These are phyloP conservation scores for Lerista edwardsae DNA, from an alignment of 2,797 vertebrate species.

Conservation along the genomic window DNA sequence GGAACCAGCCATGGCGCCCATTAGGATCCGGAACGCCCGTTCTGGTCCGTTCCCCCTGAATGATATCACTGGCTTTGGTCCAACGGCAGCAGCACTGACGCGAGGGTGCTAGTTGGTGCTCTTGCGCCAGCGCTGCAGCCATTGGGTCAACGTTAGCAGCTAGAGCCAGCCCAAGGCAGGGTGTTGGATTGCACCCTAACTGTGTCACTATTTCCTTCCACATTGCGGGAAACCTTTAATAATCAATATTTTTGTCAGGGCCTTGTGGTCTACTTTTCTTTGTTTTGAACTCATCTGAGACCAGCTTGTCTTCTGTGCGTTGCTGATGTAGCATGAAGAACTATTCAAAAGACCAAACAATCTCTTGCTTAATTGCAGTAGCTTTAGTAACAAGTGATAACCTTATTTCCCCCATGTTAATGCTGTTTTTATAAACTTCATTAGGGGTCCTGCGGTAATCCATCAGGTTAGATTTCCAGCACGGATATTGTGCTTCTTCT, in stretches of 20 bases:
- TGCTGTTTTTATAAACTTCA: not conserved
- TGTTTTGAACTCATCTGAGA: not conserved
- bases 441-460: not conserved
- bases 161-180: too few species aligned
- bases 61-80: too few species aligned
- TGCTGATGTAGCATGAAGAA: constrained; percentile 29
- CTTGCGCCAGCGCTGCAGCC: too few species aligned
- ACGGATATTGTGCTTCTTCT: not conserved
- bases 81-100: too few species aligned
- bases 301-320: fast-evolving
- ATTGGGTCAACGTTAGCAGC: too few species aligned
- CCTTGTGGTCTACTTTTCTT: not conserved
- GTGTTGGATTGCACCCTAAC: too few species aligned
- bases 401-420: not conserved
- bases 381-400: not conserved
- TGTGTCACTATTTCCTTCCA: not conserved
- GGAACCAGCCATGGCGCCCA: too few species aligned
- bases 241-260: not conserved
- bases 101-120: too few species aligned
- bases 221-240: not conserved
- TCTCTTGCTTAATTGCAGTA: not conserved
- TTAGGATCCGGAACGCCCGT: too few species aligned
- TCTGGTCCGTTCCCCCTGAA: too few species aligned
- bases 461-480: constrained; percentile 5
- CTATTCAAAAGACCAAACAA: not conserved